These are phyloP conservation scores for Promerops cafer DNA, from an alignment of 2,113 vertebrate genomes.

Conservation along the genomic window DNA sequence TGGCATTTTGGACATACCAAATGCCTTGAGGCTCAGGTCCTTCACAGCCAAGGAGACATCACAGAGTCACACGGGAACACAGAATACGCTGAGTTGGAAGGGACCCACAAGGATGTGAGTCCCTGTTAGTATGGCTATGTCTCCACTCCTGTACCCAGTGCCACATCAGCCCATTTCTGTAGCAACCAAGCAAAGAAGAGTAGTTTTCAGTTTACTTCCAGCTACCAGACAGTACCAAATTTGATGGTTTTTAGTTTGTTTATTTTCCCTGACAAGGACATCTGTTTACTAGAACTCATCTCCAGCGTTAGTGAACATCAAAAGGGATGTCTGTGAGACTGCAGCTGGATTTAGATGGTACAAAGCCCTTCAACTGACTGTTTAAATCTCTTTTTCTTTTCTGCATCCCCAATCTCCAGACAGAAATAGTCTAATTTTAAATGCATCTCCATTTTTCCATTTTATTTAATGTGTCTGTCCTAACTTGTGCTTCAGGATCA, in stretches of 20 bases:
- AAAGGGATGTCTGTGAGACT: background rate
- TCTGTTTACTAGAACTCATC: constrained; percentile 42
- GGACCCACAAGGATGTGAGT: no score
- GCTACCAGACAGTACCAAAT: background rate
- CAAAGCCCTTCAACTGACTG: background rate
- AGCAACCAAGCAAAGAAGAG: background rate
- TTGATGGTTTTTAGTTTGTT: background rate
- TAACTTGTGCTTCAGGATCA: background rate
- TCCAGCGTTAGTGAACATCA: constrained; percentile 29
- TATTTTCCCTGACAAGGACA: constrained; percentile 38
- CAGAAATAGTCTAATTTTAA: background rate
- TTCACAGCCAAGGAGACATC: background rate
- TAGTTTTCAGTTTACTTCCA: background rate
- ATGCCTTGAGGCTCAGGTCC: background rate
- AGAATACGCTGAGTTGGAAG: background rate
- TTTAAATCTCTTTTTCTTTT: background rate
- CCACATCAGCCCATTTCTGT: background rate
- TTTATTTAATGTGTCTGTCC: background rate
- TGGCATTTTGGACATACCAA: background rate
- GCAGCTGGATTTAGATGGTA: constrained; percentile 24
- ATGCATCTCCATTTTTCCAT: background rate
- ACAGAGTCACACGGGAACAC: background rate
- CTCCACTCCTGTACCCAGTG: background rate
- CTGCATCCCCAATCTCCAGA: background rate
- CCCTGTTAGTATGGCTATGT: background rate